Evolutionary conservation across 2,888 invertebrate species (phyloP), one percentile per base, ranked within the genome.

Genomic region (Cephus pygmeus): DNA sequence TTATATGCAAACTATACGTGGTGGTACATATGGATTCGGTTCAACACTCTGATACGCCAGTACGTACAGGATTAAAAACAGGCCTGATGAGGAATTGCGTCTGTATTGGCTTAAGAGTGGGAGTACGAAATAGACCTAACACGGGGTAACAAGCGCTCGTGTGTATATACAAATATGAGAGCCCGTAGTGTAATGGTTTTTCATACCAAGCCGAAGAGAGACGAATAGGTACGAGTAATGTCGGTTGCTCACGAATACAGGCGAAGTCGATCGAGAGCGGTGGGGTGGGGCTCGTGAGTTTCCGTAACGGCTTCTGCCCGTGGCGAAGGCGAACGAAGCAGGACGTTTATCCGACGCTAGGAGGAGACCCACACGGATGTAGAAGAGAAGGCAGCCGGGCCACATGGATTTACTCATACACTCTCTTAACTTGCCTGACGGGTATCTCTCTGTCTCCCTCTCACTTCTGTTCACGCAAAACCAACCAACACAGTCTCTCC

Each of bases 391-490:
- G 56, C 56, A 56, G 35, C 74, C 74, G 12, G 31, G 71, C 35
- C 69, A 77, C 69, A 78, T 69, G 36, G n/a, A 34, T 56, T 56
- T 23, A 56, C 56, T 56, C 23, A 56, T 9, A 56, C 56, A 56
- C 56, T 56, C 56, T 23, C 56, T 23, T 40, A 40, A 56, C 73
- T 36, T 74, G 74, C 35, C 35, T 33, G 40, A 75, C 75, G 75
- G 75, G 33, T 75, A 68, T 69, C 31, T 69, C 77, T 74, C 79
- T 76, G 76, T 77, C 79, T 71, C 36, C 56, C 78, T 68, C 73
- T 73, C 79, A 69, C 77, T 79, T 79, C 79, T 78, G 77, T 75
- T 79, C 78, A 73, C 85, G 85, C 83, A 81, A 56, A 56, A 23
- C 56, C 40, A 40, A 56, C 56, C 9, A 56, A 56, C 23, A 56